Percentiles rank a stretch among this genome's conserved stretches.
Evolutionary conservation across 1,140 invertebrate species (phyloP).

Genomic region (Pachypeltis micranthus): DNA sequence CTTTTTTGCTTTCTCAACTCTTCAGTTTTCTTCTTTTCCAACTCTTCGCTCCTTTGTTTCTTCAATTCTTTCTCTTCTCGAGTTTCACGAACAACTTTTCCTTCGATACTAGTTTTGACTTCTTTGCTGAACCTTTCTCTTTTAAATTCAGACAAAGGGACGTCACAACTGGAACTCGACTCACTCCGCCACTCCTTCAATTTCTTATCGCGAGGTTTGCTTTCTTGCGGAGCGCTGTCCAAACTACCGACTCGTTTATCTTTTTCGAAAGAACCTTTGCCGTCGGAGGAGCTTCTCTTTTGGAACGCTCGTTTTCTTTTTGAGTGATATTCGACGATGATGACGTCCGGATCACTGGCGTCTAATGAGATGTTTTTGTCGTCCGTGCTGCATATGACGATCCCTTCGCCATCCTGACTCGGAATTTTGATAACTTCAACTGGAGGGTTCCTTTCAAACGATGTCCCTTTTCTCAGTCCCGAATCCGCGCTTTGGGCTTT

Average conservation of each 20-base stretch:
- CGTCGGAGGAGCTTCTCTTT: slow-evolving; percentile 28
- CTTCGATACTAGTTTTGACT: slow-evolving; percentile 23
- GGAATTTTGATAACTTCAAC: slow-evolving; percentile 30
- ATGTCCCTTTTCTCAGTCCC: slow-evolving; percentile 22
- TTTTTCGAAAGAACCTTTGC: slow-evolving; percentile 25
- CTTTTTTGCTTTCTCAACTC: slow-evolving; percentile 10
- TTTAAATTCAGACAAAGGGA: slow-evolving; percentile 10
- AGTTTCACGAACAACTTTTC: slow-evolving; percentile 21
- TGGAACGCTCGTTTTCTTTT: slow-evolving; percentile 27
- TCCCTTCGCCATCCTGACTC: slow-evolving; percentile 21
- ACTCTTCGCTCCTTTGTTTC: slow-evolving; percentile 21
- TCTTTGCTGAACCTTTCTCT: slow-evolving; percentile 24
- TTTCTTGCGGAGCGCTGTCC: not conserved
- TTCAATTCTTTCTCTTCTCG: slow-evolving; percentile 19
- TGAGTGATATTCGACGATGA: slow-evolving; percentile 30
- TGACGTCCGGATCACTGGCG: slow-evolving; percentile 26
- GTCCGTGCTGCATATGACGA: slow-evolving; percentile 25
- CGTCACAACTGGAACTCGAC: slow-evolving; percentile 11
- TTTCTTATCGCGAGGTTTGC: slow-evolving; percentile 13
- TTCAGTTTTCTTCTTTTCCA: slow-evolving; percentile 18
- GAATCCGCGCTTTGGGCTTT: slow-evolving; percentile 27
- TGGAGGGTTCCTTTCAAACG: slow-evolving; percentile 25
- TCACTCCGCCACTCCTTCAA: slow-evolving; percentile 20
- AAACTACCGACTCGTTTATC: slow-evolving; percentile 23
- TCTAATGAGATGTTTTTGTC: slow-evolving; percentile 26